Base-by-base conservation (phyloP, 2,888 invertebrate genomes). In the Clepsis dumicolana region DNA sequence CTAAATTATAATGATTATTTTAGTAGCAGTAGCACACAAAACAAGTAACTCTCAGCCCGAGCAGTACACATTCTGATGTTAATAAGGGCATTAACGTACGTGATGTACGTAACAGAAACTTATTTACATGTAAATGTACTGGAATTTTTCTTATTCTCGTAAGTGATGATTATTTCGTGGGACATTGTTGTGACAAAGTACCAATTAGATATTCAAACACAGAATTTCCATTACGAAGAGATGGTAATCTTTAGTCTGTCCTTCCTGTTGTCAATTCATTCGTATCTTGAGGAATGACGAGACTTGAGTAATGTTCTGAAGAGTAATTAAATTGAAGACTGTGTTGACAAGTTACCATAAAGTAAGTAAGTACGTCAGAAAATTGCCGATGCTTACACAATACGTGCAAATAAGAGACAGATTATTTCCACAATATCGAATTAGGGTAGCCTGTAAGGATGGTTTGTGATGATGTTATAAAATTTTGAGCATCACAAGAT, bases 31-130 rank as follows among this genome's bases (percentile, higher is more conserved):
- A 59, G 50, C 50, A 57, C 63, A 70, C 66, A 44, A 62, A 65
- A 61, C 50, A 62, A 70, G 41, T 53, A 41, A 29, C 50, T 52
- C 54, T 41, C 35, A 18, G 48, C 10, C 62, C 8, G 24, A 50
- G 60, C 53, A 60, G 48, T 65, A 63, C 38, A 16, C 70, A 66
- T 70, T 65, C 62, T 50, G 57, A 70, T 70, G 65, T 24, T 56
- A 65, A 70, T 63, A 52, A 50, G 65, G 70, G 38, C 52, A 68
- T 68, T 68, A 68, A 25, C 59, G 57, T 38, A 64, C 64, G 64
- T 59, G 63, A 68, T 53, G 67, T 38, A 52, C 68, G 52, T 68
- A 64, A 68, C 48, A 53, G 62, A 53, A 53, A 52, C 41, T 25
- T 44, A 64, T 64, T 68, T 41, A 68, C 68, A 64, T 64, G 63